A percentile compares a stretch with the other conserved stretches of the same genome.
Conservation (phyloP, 1,140 invertebrate genomes). For the Limonius californicus region DNA sequence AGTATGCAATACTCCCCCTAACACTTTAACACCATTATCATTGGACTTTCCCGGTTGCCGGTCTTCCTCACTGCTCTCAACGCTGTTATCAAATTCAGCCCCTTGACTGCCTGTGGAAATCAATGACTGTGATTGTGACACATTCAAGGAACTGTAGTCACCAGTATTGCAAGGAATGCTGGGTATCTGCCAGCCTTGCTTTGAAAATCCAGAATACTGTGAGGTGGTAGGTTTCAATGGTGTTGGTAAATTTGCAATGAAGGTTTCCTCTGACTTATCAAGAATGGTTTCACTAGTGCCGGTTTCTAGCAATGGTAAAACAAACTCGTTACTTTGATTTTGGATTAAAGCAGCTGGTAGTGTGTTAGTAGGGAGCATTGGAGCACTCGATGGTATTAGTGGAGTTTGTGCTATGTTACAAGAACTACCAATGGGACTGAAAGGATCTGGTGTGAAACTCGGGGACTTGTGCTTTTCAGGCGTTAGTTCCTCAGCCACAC, state of each 20-base stretch:
- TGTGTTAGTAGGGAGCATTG: constrained; percentile 1
- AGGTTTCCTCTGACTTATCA: constrained; percentile 56
- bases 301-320: constrained; percentile 45
- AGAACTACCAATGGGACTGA: constrained; percentile 41
- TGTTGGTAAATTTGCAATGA: constrained; percentile 57
- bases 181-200: constrained; percentile 63
- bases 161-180: constrained; percentile 71
- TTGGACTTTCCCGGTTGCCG: background rate
- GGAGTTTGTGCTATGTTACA: constrained; percentile 38
- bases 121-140: background rate
- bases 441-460: constrained; percentile 43
- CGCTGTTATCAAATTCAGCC: background rate
- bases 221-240: constrained; percentile 56
- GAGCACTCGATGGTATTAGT: constrained; percentile 33
- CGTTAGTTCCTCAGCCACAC: constrained; percentile 58
- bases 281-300: constrained; percentile 54
- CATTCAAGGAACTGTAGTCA: constrained; percentile 45
- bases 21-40: background rate
- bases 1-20: background rate
- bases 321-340: constrained; percentile 43
- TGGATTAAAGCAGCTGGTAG: background rate
- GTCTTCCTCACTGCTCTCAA: background rate
- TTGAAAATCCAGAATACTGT: constrained; percentile 65
- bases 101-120: too few relatives aligned
- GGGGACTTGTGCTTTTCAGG: constrained; percentile 38